Base-by-base conservation (phyloP, 2,113 vertebrate genomes). In the Sander vitreus region DNA sequence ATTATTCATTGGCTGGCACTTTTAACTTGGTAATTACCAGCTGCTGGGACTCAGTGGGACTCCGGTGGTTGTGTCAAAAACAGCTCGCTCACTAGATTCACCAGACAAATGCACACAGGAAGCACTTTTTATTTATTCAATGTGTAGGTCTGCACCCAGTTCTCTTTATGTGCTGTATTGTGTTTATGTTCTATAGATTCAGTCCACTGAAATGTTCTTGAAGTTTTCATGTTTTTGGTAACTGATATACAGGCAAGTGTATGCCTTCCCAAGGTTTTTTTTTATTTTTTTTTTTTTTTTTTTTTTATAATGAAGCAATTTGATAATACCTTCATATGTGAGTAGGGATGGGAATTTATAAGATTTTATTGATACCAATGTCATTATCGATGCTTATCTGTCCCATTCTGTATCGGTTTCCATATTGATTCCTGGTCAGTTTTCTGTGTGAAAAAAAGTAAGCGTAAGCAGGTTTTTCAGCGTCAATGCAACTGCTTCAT, bases 21-120 rank as follows among this genome's bases (percentile, higher is more conserved):
- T 91, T 93, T 93, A 94, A 91, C 92, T 81, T 91, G 85, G 93
- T 95, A 94, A 95, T 95, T 94, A 94, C 91, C 86, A 93, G 89
- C 91, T 93, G 92, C 87, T 89, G 92, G 45, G 90, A 71, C 87
- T 64, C 92, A 87, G 86, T 83, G 82, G 87, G 87, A 88, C 79
- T 83, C 87, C 90, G 86, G 89, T 2, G 80, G 88, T 88, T 89
- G 88, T 92, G 88, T 88, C 80, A 92, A 89, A 92, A 92, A 88
- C 92, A 94, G 82, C 86, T 75, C 72, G 18, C 84, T 92, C 91
- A 73, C 64, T 89, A 80, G 91, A 92, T 92, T 93, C 88, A 93
- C 89, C 88, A 91, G 59, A 88, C 66, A 75, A 80, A 87, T 82
- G 79, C 60, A 80, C 0, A 1, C 55, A 68, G 36, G 36, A 59